phyloP scores from a whole-genome alignment of 2,113 vertebrate genomes.

The Platysternon megacephalum region DNA sequence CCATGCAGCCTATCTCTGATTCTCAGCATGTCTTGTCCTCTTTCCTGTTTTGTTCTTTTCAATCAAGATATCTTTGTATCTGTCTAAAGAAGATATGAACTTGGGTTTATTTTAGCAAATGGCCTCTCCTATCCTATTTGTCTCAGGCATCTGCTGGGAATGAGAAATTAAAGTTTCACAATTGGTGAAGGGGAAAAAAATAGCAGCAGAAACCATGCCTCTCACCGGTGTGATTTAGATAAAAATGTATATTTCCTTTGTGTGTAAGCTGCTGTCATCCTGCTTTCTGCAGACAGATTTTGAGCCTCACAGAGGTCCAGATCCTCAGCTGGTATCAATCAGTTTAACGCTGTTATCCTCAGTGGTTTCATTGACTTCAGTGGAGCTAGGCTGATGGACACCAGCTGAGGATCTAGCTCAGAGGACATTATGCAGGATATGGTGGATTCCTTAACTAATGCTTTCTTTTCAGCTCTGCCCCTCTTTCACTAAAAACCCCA shows the following conservation, averaged over 20 bases:
- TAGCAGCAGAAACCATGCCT: neutral
- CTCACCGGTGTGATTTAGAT: neutral
- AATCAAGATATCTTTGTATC: neutral
- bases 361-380: too few relatives aligned
- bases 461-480: neutral
- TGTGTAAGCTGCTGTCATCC: neutral
- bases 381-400: too few relatives aligned
- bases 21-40: neutral
- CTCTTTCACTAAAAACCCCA: neutral
- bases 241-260: neutral
- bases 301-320: neutral
- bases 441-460: neutral
- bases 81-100: neutral
- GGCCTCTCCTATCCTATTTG: neutral
- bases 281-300: neutral
- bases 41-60: neutral
- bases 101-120: neutral
- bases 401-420: neutral
- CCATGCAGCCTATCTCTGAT: neutral
- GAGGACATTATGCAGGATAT: neutral
- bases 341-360: neutral
- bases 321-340: neutral
- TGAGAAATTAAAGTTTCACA: slow-evolving; percentile 23
- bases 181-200: neutral
- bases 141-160: neutral